Evolutionary conservation across 2,888 invertebrate species (phyloP), one percentile per base, ranked within the genome.

Genomic region (Agonopterix subpropinquella): DNA sequence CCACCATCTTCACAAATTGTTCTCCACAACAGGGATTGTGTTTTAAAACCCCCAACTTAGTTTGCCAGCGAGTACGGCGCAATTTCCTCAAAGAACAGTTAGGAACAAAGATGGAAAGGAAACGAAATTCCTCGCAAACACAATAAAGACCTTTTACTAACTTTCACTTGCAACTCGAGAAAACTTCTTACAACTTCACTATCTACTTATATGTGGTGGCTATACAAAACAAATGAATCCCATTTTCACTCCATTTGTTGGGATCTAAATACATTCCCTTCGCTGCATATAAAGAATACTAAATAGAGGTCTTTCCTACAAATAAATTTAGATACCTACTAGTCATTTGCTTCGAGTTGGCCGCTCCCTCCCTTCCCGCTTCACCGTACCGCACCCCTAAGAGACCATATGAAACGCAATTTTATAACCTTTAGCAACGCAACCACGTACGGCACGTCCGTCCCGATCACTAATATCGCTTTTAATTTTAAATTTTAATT

Each of bases 41-140:
- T 70, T 72, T 73, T 66, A 73, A 71, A 61, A 54, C 53, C 28
- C 58, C 55, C 56, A 61, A 66, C 64, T 61, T 44, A 74, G 65
- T 77, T 74, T 64, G 50, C 58, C 53, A 55, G 56, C 57, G 60
- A 65, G 56, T 65, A 63, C 56, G 57, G 62, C 55, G 65, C 65
- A 67, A 67, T 72, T 74, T 66, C 58, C 62, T 60, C 52, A 51
- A 39, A 56, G 61, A 65, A 59, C 58, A 62, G 59, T 62, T 64
- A 59, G 57, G 59, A 76, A 74, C 67, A 69, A 71, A 69, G 70
- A 73, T 64, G 65, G 67, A 64, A 67, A 66, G 64, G 66, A 69
- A 76, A 73, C 66, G 61, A 67, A 77, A 74, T 75, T 70, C 62
- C 56, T 44, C 55, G 56, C 64, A 69, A 77, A 77, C 72, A 67